These are phyloP conservation scores for Mustelus asterias DNA, from an alignment of 2,113 vertebrate species.

Conservation along the genomic window DNA sequence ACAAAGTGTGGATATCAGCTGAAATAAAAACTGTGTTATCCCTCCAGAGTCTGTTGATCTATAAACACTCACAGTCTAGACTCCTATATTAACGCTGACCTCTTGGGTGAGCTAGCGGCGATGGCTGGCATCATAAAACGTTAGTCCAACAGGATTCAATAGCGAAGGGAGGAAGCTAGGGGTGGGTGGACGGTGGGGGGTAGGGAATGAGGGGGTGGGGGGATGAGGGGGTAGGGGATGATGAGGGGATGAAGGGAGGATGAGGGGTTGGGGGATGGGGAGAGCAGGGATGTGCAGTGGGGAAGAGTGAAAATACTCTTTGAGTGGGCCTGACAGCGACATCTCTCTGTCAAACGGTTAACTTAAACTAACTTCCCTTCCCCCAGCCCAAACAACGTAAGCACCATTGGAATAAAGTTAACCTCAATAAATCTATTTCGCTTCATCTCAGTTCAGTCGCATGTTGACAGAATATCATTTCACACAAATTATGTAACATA, in stretches of 20 bases:
- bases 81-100: neutral
- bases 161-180: neutral
- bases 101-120: neutral
- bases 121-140: neutral
- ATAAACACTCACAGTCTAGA: neutral
- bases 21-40: neutral
- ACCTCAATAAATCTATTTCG: neutral
- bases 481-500: neutral
- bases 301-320: neutral
- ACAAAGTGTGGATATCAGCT: neutral
- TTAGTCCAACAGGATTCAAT: neutral
- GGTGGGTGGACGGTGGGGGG: neutral
- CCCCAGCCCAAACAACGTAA: neutral
- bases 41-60: neutral
- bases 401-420: neutral
- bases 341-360: neutral
- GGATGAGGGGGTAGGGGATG: too few relatives aligned
- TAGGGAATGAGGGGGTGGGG: too few relatives aligned
- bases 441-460: neutral
- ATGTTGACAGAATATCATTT: conserved; percentile 18
- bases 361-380: neutral
- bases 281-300: too few relatives aligned
- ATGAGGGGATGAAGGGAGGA: too few relatives aligned
- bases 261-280: too few relatives aligned
- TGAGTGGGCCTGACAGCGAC: neutral